phyloP scores from a whole-genome alignment of 1,140 invertebrate species.

The Lepidurus apus region DNA sequence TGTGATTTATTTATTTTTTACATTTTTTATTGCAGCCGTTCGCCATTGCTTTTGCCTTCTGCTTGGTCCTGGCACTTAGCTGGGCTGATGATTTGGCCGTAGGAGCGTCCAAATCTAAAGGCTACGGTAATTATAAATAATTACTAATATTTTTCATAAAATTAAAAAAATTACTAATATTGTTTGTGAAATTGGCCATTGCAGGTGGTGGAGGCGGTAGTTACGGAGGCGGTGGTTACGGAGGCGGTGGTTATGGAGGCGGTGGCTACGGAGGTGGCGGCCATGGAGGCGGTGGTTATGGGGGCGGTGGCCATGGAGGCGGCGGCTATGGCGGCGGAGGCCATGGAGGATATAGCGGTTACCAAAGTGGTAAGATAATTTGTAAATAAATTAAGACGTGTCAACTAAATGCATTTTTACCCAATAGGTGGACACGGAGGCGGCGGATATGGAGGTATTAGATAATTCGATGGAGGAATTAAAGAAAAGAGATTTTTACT shows the following conservation, averaged over 20 bases:
- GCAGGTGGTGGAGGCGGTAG: not conserved
- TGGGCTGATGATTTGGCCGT: conserved; percentile 13
- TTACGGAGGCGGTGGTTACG: not conserved
- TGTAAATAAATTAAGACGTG: too few relatives aligned
- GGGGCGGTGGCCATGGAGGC: not conserved
- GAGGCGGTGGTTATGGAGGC: not conserved
- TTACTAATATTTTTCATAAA: too few relatives aligned
- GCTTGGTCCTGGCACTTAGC: not conserved
- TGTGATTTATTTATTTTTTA: not conserved
- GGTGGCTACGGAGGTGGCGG: not conserved
- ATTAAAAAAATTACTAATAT: too few relatives aligned
- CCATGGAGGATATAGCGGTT: not conserved
- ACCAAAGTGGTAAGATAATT: too few relatives aligned
- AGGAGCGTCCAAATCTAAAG: conserved; percentile 13
- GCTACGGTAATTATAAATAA: not conserved
- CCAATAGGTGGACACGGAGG: not conserved
- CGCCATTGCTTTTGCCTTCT: not conserved
- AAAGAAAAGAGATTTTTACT: too few relatives aligned
- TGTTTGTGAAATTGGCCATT: too few relatives aligned
- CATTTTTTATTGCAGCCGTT: not conserved
- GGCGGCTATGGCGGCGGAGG: not conserved
- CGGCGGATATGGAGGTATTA: conserved; percentile 1
- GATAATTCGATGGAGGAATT: not conserved
- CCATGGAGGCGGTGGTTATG: not conserved
- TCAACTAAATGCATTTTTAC: too few relatives aligned